phyloP scores from a whole-genome alignment of 2,113 vertebrate species.

The Clarias gariepinus region DNA sequence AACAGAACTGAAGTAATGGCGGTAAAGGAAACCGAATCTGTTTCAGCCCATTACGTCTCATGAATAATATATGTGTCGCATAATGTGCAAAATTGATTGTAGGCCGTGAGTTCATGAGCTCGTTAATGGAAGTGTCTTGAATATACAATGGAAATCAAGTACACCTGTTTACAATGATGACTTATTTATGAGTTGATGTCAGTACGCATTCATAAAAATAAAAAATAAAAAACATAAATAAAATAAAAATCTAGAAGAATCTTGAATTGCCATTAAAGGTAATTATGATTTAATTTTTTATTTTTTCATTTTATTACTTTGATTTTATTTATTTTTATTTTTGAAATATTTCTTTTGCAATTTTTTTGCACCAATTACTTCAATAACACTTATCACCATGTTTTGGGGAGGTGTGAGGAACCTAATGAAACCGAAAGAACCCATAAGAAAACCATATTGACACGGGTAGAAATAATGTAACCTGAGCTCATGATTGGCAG shows the following conservation, averaged over 20 bases:
- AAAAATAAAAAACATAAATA: neutral
- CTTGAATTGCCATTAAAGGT: constrained; percentile 31
- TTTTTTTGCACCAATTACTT: neutral
- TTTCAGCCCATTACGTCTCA: constrained; percentile 43
- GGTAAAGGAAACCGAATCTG: constrained; percentile 24
- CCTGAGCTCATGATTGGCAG: neutral
- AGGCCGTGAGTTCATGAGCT: constrained; percentile 5
- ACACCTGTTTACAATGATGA: constrained; percentile 16
- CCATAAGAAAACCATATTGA: neutral
- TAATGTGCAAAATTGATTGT: constrained; percentile 42
- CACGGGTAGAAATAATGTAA: neutral
- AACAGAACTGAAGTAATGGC: constrained; percentile 41
- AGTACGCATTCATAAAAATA: neutral
- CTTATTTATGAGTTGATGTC: constrained; percentile 36
- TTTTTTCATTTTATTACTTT: no score
- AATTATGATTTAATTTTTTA: neutral
- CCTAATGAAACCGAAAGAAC: neutral
- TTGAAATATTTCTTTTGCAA: neutral
- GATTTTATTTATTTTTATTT: no score
- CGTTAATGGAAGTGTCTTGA: constrained; percentile 14
- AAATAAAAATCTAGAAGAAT: constrained; percentile 26
- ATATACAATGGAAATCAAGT: constrained; percentile 26
- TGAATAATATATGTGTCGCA: constrained; percentile 42
- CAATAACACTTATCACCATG: neutral
- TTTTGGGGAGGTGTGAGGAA: neutral